Evolutionary conservation across 1,140 invertebrate species (phyloP), one percentile per base, ranked within the genome.

Genomic region (Potamilus streckersoni): DNA sequence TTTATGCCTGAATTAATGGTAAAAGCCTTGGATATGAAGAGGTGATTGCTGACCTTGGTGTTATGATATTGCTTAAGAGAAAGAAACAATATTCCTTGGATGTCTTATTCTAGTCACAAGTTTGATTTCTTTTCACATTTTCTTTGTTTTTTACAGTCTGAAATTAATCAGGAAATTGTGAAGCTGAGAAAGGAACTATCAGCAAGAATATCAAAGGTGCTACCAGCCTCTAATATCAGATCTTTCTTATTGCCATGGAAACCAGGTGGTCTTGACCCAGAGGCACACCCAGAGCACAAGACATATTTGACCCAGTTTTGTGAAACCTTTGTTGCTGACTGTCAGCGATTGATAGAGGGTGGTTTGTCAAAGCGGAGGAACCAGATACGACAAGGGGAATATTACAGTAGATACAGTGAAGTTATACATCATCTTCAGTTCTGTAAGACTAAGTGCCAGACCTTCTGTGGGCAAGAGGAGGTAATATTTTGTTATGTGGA

Each of bases 401-500:
- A 83, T 64, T 83, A 83, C 70, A 74, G 76, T 27, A 63, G 76
- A 14, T 84, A 80, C 66, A 80, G 97, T 12, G 97, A 99, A 90
- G 96, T 98, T 69, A 91, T 98, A 19, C 97, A 98, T 87, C 97
- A 99, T 92, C 91, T 98, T 11, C 96, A 98, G 83, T 96, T 96
- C 63, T 98, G 96, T 84, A 97, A 96, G 84, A 97, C 95, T 11
- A 95, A 94, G 89, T 80, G 78, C 73, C 76, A 80, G 58, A 75
- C 78, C 15, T 84, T 85, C 62, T 76, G 74, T 65, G 79, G 79
- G 31, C 78, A 79, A 56, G 68, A 75, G 64, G 78, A 74, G 15
- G 76, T 82, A 71, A 59, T 38, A 2, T 38, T 38, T 4, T 6
- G 38, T 2, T 38, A 38, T 8, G 23, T 23, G 23, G 23, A 23